These are phyloP conservation scores for Eira barbara DNA, from an alignment of 2,113 vertebrate species.

Conservation along the genomic window DNA sequence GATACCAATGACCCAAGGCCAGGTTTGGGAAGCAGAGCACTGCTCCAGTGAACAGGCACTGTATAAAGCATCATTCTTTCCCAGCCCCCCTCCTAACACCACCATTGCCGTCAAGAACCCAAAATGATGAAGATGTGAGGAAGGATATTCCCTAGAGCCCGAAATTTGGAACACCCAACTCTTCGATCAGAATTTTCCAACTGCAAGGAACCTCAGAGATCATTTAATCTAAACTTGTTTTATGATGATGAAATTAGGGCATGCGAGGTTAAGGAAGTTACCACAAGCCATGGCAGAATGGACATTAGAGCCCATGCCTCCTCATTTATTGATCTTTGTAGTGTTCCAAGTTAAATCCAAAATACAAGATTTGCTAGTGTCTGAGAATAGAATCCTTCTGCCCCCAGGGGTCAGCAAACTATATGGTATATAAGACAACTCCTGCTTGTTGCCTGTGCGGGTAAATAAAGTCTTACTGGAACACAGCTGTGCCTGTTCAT, in stretches of 20 bases:
- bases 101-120: neutral
- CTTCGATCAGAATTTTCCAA: neutral
- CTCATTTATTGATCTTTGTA: neutral
- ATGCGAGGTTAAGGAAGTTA: neutral
- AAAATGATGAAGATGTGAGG: neutral
- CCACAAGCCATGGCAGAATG: neutral
- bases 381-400: neutral
- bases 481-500: neutral
- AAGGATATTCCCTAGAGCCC: neutral
- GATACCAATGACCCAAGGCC: neutral
- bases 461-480: constrained; percentile 7
- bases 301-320: neutral
- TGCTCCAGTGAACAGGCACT: neutral
- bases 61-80: neutral
- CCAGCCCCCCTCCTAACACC: no score
- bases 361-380: neutral
- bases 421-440: neutral
- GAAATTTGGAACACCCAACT: neutral
- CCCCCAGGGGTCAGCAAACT: neutral
- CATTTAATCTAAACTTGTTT: neutral
- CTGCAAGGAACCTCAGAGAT: neutral
- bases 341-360: neutral
- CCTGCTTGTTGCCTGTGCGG: neutral
- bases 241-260: neutral
- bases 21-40: neutral